A percentile compares a stretch with the other conserved stretches of the same genome.
These are phyloP conservation scores for Anthonomus grandis DNA, from an alignment of 1,140 invertebrate genomes.

Conservation along the genomic window DNA sequence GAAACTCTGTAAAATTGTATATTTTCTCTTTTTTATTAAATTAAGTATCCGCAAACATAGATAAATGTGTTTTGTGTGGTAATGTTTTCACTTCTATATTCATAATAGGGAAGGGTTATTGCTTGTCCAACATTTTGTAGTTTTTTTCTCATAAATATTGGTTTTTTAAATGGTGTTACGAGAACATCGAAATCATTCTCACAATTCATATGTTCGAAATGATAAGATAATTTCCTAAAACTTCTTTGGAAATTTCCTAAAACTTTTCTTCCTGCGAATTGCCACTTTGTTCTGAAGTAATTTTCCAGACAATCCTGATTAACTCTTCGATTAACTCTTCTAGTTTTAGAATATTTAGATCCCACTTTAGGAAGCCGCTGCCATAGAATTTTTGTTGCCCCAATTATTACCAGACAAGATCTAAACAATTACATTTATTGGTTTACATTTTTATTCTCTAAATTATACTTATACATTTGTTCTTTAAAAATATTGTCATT, in stretches of 20 bases:
- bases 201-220: too few species aligned
- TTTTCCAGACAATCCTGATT: constrained; percentile 7
- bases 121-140: background rate
- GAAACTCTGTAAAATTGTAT: constrained; percentile 4
- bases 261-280: too few species aligned
- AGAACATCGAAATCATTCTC: constrained; percentile 6
- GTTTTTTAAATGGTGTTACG: background rate
- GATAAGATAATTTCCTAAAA: constrained; percentile 15
- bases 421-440: background rate
- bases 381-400: constrained; percentile 1
- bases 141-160: background rate
- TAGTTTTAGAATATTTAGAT: constrained; percentile 14
- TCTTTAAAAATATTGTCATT: background rate
- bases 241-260: constrained; percentile 11
- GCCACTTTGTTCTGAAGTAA: constrained; percentile 7
- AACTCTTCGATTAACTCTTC: constrained; percentile 12
- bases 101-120: constrained; percentile 5
- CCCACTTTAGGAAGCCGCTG: background rate
- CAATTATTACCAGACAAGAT: constrained; percentile 8
- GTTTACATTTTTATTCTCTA: background rate
- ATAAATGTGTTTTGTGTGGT: too few species aligned
- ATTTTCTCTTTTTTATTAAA: constrained; percentile 5
- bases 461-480: constrained; percentile 1
- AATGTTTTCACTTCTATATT: constrained; percentile 14
- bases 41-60: constrained; percentile 22